Evolutionary conservation across 92 coral and sea anemone species (phyloP).

Genomic region (Hydrozoanthus gracilis): DNA sequence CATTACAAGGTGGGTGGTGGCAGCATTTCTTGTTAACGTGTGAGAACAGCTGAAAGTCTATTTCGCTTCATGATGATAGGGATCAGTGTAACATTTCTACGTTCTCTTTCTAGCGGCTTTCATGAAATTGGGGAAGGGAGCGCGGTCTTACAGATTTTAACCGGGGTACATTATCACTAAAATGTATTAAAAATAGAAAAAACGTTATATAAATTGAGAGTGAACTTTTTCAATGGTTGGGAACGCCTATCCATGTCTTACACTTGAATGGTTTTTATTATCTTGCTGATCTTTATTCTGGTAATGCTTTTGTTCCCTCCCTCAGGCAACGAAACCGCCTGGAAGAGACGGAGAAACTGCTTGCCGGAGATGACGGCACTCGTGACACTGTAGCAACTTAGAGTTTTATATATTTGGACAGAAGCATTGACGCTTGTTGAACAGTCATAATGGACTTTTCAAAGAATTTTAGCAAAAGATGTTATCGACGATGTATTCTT

Average conservation of each 20-base stretch:
- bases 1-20: slow-evolving; percentile 17
- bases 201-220: too few species aligned
- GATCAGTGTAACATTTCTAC: too few species aligned
- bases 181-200: too few species aligned
- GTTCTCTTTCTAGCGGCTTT: too few species aligned
- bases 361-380: neutral
- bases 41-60: neutral
- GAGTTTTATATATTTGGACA: neutral
- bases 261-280: neutral
- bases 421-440: neutral
- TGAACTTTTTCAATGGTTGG: neutral
- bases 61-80: too few species aligned
- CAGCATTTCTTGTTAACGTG: neutral
- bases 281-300: neutral
- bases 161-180: too few species aligned
- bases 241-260: neutral
- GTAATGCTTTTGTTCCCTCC: neutral
- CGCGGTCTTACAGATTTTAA: too few species aligned
- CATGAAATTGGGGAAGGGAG: too few species aligned
- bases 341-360: slow-evolving; percentile 34
- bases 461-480: too few species aligned
- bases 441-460: too few species aligned
- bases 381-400: neutral
- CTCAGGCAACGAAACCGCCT: slow-evolving; percentile 9
- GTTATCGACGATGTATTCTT: too few species aligned